Percentiles rank a stretch among this genome's conserved stretches.
These are phyloP conservation scores for Terebella lapidaria DNA, from an alignment of 2,888 invertebrate genomes.

Conservation along the genomic window DNA sequence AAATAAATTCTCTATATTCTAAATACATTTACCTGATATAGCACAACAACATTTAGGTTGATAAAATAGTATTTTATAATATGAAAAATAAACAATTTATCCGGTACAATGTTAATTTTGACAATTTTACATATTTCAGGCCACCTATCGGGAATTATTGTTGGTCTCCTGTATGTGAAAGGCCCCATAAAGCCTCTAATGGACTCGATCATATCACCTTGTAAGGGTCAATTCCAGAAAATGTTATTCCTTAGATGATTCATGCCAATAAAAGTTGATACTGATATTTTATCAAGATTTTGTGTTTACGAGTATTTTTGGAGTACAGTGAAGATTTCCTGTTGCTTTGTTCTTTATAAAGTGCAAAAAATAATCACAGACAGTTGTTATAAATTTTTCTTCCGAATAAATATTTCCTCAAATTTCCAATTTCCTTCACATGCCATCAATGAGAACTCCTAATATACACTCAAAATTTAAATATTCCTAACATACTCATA, in stretches of 20 bases:
- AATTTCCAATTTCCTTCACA: too few relatives aligned
- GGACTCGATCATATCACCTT: slow-evolving; percentile 29
- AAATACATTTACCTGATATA: too few relatives aligned
- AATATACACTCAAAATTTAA: too few relatives aligned
- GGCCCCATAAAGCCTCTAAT: slow-evolving; percentile 53
- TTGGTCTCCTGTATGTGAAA: slow-evolving; percentile 60
- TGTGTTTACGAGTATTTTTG: too few relatives aligned
- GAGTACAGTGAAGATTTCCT: too few relatives aligned
- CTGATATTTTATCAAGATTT: background rate
- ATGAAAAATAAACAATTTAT: background rate
- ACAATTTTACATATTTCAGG: slow-evolving; percentile 47
- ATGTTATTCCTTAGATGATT: background rate
- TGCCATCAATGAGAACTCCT: too few relatives aligned
- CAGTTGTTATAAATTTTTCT: too few relatives aligned
- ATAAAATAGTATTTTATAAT: too few relatives aligned
- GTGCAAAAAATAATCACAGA: background rate
- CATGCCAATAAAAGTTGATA: background rate
- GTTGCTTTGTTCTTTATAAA: background rate
- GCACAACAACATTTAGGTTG: too few relatives aligned
- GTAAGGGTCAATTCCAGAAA: slow-evolving; percentile 5
- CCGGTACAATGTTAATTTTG: background rate
- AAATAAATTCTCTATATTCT: too few relatives aligned
- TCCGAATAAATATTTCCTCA: too few relatives aligned
- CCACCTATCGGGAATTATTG: slow-evolving; percentile 63
- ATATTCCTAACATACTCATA: too few relatives aligned